These are phyloP conservation scores for Microplitis mediator DNA, from an alignment of 1,140 invertebrate species.

Conservation along the genomic window DNA sequence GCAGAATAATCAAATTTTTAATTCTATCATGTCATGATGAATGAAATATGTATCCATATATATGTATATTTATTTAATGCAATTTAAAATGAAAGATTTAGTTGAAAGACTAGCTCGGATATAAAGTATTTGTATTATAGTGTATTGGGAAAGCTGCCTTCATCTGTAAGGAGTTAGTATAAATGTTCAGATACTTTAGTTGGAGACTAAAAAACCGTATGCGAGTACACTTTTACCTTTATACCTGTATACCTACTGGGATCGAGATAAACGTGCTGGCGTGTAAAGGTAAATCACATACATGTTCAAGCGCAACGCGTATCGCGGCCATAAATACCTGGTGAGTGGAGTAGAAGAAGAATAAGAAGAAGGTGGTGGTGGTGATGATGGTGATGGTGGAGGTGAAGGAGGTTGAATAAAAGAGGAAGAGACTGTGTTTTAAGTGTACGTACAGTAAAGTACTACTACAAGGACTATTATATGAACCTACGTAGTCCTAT, in stretches of 20 bases:
- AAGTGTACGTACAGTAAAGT: background rate
- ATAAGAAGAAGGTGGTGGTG: background rate
- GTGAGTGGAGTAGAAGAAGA: background rate
- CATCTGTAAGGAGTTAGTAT: too few relatives aligned
- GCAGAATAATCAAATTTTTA: too few relatives aligned
- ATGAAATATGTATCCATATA: too few relatives aligned
- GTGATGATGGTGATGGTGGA: background rate
- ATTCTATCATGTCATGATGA: too few relatives aligned
- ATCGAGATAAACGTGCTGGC: slow-evolving; percentile 26
- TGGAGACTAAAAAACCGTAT: slow-evolving; percentile 27
- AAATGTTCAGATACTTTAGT: background rate
- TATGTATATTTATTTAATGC: too few relatives aligned
- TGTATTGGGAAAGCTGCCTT: background rate
- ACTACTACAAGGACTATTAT: too few relatives aligned
- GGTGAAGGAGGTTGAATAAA: background rate
- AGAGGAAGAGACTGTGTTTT: too few relatives aligned
- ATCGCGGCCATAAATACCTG: slow-evolving; percentile 22
- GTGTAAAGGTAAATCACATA: slow-evolving; percentile 29
- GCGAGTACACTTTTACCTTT: background rate
- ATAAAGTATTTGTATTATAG: too few relatives aligned
- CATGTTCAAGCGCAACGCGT: slow-evolving; percentile 22
- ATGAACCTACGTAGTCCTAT: background rate
- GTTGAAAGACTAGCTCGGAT: background rate
- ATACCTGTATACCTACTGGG: background rate
- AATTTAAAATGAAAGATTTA: too few relatives aligned